Percentiles rank a stretch among this genome's conserved stretches.
These are phyloP conservation scores for Amblyopsis hoosieri DNA, from an alignment of 2,797 vertebrate genomes.

Conservation along the genomic window DNA sequence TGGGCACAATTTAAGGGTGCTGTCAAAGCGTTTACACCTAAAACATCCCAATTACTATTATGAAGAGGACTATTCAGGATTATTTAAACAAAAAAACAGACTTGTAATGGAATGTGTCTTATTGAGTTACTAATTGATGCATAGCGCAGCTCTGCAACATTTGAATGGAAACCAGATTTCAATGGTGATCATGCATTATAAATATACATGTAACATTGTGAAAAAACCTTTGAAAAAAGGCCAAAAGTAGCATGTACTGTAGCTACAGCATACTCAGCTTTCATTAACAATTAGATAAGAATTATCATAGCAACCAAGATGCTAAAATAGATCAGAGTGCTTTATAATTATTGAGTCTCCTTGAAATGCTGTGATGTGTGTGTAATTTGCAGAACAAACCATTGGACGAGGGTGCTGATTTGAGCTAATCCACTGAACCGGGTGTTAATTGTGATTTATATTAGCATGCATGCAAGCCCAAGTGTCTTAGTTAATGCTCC, in stretches of 20 bases:
- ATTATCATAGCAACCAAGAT: slow-evolving; percentile 2
- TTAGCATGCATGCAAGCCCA: slow-evolving; percentile 20
- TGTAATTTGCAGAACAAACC: slow-evolving; percentile 6
- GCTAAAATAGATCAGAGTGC: slow-evolving; percentile 13
- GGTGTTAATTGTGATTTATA: slow-evolving; percentile 31
- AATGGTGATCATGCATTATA: too few relatives aligned
- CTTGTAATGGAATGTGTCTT: too few relatives aligned
- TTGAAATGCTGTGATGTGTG: slow-evolving; percentile 25
- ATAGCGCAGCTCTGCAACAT: too few relatives aligned
- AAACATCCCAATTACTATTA: too few relatives aligned
- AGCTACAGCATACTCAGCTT: background rate
- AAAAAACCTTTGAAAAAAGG: background rate
- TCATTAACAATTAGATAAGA: background rate
- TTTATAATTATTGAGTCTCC: slow-evolving; percentile 27
- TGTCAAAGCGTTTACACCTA: too few relatives aligned
- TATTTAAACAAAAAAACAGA: too few relatives aligned
- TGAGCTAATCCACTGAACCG: slow-evolving; percentile 18
- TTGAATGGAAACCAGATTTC: too few relatives aligned
- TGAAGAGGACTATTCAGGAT: too few relatives aligned
- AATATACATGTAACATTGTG: too few relatives aligned
- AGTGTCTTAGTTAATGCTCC: slow-evolving; percentile 28
- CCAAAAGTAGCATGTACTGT: slow-evolving; percentile 26
- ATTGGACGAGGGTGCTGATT: slow-evolving; percentile 11
- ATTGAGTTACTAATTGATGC: too few relatives aligned
- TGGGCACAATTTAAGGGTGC: too few relatives aligned